Conservation (phyloP, 2,113 vertebrate genomes). For the Neolamprologus falcicula region DNA sequence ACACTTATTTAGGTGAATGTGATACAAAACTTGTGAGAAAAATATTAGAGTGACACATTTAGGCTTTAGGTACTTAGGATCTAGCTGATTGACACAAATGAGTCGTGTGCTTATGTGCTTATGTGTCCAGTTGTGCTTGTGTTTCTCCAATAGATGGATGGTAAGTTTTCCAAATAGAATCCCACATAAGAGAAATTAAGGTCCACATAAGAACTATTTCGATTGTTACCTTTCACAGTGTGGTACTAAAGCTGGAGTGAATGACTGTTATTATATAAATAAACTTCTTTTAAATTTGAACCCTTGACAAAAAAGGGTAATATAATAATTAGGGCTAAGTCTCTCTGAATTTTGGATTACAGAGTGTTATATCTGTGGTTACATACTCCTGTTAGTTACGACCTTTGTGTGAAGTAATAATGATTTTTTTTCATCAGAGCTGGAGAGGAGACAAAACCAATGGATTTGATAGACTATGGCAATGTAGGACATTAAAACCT, state of each 20-base stretch:
- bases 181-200: background rate
- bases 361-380: background rate
- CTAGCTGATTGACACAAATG: background rate
- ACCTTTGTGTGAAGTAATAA: background rate
- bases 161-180: background rate
- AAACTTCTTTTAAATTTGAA: background rate
- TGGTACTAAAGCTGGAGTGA: background rate
- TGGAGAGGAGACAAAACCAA: background rate
- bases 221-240: background rate
- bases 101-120: background rate
- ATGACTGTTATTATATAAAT: background rate
- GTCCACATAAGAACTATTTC: background rate
- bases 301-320: background rate
- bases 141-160: background rate
- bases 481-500: background rate
- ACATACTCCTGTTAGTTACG: background rate
- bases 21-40: background rate
- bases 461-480: background rate
- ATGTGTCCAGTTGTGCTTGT: background rate
- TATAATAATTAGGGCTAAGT: background rate
- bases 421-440: background rate
- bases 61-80: background rate
- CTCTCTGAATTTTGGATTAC: background rate
- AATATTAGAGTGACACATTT: background rate
- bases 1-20: background rate